Evolutionary conservation across 2,113 vertebrate species (phyloP).

Genomic region (Lepidothrix coronata): DNA sequence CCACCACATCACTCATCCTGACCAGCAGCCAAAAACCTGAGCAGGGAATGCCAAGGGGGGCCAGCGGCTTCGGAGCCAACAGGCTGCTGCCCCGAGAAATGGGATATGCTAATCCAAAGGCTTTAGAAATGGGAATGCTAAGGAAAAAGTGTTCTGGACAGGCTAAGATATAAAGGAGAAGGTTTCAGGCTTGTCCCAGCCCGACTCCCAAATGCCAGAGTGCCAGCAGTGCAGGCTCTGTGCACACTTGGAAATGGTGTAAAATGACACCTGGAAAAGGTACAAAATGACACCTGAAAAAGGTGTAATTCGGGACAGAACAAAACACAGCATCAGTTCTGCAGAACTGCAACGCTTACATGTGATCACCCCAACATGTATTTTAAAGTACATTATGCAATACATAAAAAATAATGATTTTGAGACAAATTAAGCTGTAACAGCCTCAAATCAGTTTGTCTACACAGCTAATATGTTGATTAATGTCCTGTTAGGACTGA

Average conservation of each 20-base stretch:
- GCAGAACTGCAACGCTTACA: neutral
- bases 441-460: slow-evolving; percentile 75
- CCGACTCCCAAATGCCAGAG: neutral
- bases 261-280: neutral
- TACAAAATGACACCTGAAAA: neutral
- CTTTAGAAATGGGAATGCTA: accelerated
- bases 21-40: neutral
- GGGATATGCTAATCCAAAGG: neutral
- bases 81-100: neutral
- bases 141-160: neutral
- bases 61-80: neutral
- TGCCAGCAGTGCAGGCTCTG: neutral
- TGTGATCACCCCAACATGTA: slow-evolving; percentile 24
- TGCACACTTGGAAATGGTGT: accelerated
- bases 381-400: slow-evolving; percentile 64
- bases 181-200: neutral
- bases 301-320: neutral
- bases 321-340: neutral
- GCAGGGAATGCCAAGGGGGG: neutral
- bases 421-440: slow-evolving; percentile 76
- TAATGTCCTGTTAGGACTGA: slow-evolving; percentile 79
- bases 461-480: slow-evolving; percentile 80
- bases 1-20: neutral
- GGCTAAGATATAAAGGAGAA: neutral
- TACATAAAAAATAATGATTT: slow-evolving; percentile 78